Percentiles rank a stretch among this genome's conserved stretches.
phyloP scores from a whole-genome alignment of 2,797 vertebrate genomes.

The Hipposideros larvatus region DNA sequence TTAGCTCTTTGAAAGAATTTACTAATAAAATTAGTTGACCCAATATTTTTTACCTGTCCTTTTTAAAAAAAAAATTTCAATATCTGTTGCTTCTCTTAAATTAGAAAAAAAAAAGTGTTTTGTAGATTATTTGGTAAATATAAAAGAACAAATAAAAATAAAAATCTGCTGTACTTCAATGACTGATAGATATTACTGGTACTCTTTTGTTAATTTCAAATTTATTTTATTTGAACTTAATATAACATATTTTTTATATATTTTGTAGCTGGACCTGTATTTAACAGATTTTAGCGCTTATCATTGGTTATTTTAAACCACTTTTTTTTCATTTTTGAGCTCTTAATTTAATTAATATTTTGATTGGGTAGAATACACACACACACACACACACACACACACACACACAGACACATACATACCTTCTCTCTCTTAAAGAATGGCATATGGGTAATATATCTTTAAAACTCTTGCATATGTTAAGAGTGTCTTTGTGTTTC shows the following conservation, averaged over 20 bases:
- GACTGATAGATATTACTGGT: not conserved
- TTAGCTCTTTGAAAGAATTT: not conserved
- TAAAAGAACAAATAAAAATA: not conserved
- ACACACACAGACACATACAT: too few species aligned
- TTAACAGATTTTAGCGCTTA: not conserved
- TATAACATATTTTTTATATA: not conserved
- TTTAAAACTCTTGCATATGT: not conserved
- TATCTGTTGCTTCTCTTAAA: not conserved
- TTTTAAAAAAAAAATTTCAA: not conserved
- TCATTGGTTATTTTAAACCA: not conserved
- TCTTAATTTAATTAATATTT: slow-evolving; percentile 15
- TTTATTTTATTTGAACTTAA: slow-evolving; percentile 1
- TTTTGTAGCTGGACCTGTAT: not conserved
- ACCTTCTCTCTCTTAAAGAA: not conserved
- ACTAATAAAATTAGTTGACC: not conserved
- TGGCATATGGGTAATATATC: not conserved
- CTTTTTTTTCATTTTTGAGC: not conserved
- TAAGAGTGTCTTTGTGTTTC: slow-evolving; percentile 24
- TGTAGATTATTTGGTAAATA: not conserved
- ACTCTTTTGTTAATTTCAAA: not conserved
- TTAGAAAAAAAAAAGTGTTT: slow-evolving; percentile 1
- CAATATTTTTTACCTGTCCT: not conserved
- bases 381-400: not conserved
- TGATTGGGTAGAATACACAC: not conserved
- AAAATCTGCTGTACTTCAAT: not conserved